Evolutionary conservation across 2,888 invertebrate species (phyloP), one percentile per base, ranked within the genome.

Genomic region (Cryptus armator): DNA sequence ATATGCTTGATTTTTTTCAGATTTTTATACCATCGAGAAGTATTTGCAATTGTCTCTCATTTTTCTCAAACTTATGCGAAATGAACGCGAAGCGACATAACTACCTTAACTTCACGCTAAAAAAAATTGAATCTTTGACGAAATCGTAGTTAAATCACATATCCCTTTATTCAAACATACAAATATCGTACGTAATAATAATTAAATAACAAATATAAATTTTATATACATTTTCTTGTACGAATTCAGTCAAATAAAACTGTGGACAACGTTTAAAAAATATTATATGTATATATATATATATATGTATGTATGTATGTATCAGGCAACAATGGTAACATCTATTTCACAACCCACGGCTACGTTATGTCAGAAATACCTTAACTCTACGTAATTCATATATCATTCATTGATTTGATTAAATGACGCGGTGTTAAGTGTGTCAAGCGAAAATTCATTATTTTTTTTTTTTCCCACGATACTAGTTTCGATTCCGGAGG

Each of bases 281-380:
- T 77, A 80, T 87, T 70, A 32, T 53, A 37, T 48, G 32, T 71
- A 53, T 56, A 19, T 48, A 43, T 32, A 53, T 19, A 51, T 56
- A 66, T 75, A 19, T 24, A 46, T 59, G 53, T 74, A 74, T 56
- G 4, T 80, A 43, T 80, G 66, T 70, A 66, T 81, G 16, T 71
- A 81, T 29, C 82, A 84, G 79, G 79, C 83, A 75, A 87, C 86
- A 87, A 83, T 86, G 83, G 83, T 89, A 89, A 88, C 84, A 85
- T 89, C 81, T 88, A 87, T 83, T 88, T 90, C 90, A 90, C 90
- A 90, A 91, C 90, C 90, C 90, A 88, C 81, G 85, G 82, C 87
- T 88, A 88, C 78, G 84, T 88, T 85, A 86, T 86, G 86, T 87
- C 87, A 88, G 76, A 86, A 62, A 85, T 85, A 84, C 66, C 81